phyloP scores from a whole-genome alignment of 2,113 vertebrate species.

The Rhinolophus sinicus region DNA sequence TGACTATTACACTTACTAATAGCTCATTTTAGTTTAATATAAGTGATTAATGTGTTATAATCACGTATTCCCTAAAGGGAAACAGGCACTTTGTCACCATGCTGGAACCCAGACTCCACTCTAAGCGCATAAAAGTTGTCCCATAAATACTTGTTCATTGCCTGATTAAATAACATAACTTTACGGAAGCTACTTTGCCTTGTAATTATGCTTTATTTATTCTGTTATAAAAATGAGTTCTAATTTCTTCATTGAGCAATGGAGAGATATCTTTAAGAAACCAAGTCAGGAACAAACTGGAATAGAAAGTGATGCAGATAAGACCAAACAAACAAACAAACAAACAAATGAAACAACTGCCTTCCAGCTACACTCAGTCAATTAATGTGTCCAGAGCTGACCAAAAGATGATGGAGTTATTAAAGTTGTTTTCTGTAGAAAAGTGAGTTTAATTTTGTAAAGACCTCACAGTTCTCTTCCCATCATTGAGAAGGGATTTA shows the following conservation, averaged over 20 bases:
- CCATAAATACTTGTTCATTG: background rate
- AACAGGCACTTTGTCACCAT: background rate
- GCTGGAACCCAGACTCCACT: background rate
- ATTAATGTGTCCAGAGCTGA: background rate
- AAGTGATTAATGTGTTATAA: background rate
- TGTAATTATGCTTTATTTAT: conserved; percentile 60
- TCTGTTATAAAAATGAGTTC: conserved; percentile 41
- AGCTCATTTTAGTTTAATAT: background rate
- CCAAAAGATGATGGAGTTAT: background rate
- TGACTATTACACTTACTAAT: background rate
- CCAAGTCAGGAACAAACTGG: background rate
- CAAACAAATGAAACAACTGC: background rate
- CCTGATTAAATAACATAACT: background rate
- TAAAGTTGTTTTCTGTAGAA: background rate
- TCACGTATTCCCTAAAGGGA: background rate
- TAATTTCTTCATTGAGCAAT: background rate
- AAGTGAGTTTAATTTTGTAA: background rate
- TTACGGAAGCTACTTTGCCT: background rate
- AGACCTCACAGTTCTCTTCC: background rate
- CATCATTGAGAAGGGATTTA: background rate
- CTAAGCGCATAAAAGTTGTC: background rate
- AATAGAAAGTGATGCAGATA: accelerated
- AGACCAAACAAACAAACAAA: background rate
- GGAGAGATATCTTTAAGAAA: background rate
- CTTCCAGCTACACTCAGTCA: background rate